Evolutionary conservation across 2,113 vertebrate species (phyloP), one percentile per base, ranked within the genome.

Genomic region (Caloenas nicobarica): DNA sequence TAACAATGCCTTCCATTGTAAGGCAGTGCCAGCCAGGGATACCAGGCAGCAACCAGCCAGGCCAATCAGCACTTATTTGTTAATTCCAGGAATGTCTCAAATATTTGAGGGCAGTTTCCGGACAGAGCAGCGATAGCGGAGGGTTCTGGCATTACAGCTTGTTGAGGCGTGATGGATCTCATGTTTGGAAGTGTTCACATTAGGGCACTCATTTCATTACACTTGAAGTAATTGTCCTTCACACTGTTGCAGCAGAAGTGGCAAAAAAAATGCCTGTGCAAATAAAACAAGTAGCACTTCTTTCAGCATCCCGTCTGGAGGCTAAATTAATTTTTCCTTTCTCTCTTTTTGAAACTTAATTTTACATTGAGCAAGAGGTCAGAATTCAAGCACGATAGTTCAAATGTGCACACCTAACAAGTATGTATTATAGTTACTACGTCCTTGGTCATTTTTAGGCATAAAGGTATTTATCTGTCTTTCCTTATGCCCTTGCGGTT

Each of bases 71-170:
- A 93, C 61, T 94, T 96, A 94, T 79, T 96, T 97, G 95, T 94
- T 96, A 97, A 97, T 97, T 98, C 96, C 91, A 96, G 96, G 97
- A 95, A 98, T 96, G 83, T 93, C 96, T 97, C 61, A 92, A 81
- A 97, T 97, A 95, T 95, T 97, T 95, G 86, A 97, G 86, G 86
- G 95, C 81, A 82, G 58, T 96, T 96, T 97, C 93, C 25, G 9
- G 86, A 87, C 85, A 95, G 40, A 92, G 76, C 34, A 60, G 65
- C 46, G 70, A 91, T 92, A 91, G 96, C n/a, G 48, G 85, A 91
- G 82, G 36, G 66, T 86, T 90, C 88, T 91, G 88, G 83, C 62
- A 7, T 85, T 95, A 48, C 69, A 81, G 40, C 92, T 94, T 86
- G 61, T 72, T 31, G n/a, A 88, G 74, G 90, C 29, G 3, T 62